phyloP scores from a whole-genome alignment of 2,113 vertebrate species.

The Halcyon malimbica region DNA sequence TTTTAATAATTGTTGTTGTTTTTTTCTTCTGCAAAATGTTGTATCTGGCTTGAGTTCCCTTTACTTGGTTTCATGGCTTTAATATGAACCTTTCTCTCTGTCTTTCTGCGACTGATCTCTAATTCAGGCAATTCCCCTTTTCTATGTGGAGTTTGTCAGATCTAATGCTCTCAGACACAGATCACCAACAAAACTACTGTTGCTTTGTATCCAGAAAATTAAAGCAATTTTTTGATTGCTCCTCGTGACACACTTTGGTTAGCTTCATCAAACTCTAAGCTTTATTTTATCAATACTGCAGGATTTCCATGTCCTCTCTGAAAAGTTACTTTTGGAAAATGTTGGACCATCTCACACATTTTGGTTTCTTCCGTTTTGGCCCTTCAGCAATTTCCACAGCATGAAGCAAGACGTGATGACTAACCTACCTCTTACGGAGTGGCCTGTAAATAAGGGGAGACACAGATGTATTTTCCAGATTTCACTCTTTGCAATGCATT shows the following conservation, averaged over 20 bases:
- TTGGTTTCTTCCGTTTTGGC: not conserved
- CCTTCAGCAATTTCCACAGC: not conserved
- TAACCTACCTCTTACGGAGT: not conserved
- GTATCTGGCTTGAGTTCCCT: not conserved
- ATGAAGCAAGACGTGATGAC: accelerated
- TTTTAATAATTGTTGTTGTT: not conserved
- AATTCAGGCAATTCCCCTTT: not conserved
- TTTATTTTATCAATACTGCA: not conserved
- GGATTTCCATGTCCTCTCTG: not conserved
- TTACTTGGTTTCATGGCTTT: not conserved
- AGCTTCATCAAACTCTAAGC: not conserved
- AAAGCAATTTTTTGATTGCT: not conserved
- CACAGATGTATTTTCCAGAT: not conserved
- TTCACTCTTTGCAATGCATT: not conserved
- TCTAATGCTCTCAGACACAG: not conserved
- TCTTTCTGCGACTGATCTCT: not conserved
- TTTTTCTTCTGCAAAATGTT: not conserved
- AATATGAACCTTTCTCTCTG: not conserved
- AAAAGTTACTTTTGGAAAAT: not conserved
- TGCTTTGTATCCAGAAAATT: not conserved
- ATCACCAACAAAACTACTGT: not conserved
- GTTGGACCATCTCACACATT: not conserved
- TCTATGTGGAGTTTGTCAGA: not conserved
- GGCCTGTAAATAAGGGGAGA: not conserved
- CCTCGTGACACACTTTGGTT: not conserved